Percentiles rank a stretch among this genome's conserved stretches.
Conservation (phyloP, 1,140 invertebrate genomes). For the Pentalonia nigronervosa region DNA sequence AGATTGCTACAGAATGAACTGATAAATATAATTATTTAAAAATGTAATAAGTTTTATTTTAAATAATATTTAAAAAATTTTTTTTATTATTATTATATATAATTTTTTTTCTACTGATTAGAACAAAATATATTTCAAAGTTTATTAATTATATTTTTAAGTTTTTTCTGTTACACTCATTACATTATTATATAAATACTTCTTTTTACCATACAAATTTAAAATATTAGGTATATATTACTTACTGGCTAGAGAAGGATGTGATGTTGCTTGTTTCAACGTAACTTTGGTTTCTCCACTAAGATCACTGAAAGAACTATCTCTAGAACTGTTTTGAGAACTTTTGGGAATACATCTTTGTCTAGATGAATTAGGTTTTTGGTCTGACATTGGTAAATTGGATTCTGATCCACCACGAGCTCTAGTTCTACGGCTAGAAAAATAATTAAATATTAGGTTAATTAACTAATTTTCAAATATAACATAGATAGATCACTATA, state of each 20-base stretch:
- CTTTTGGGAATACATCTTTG: slow-evolving; percentile 46
- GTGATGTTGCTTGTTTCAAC: slow-evolving; percentile 45
- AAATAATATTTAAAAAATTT: neutral
- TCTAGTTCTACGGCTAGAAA: slow-evolving; percentile 40
- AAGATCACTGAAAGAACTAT: slow-evolving; percentile 54
- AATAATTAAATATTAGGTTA: neutral
- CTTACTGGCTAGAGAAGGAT: slow-evolving; percentile 39
- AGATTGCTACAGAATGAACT: neutral
- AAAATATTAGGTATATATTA: neutral
- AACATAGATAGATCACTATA: neutral
- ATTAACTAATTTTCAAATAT: neutral
- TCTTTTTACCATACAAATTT: neutral
- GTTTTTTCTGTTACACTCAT: neutral
- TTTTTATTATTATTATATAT: no score
- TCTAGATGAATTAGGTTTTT: neutral
- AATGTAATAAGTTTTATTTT: neutral
- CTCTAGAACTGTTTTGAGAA: slow-evolving; percentile 53
- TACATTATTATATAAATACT: neutral
- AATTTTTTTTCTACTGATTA: neutral
- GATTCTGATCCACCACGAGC: slow-evolving; percentile 51
- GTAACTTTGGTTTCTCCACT: slow-evolving; percentile 40
- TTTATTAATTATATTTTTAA: neutral
- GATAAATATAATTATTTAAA: neutral
- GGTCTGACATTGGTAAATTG: slow-evolving; percentile 31
- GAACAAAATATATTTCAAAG: neutral